These are phyloP conservation scores for Neodon shergylaensis DNA, from an alignment of 2,113 vertebrate species.

Conservation along the genomic window DNA sequence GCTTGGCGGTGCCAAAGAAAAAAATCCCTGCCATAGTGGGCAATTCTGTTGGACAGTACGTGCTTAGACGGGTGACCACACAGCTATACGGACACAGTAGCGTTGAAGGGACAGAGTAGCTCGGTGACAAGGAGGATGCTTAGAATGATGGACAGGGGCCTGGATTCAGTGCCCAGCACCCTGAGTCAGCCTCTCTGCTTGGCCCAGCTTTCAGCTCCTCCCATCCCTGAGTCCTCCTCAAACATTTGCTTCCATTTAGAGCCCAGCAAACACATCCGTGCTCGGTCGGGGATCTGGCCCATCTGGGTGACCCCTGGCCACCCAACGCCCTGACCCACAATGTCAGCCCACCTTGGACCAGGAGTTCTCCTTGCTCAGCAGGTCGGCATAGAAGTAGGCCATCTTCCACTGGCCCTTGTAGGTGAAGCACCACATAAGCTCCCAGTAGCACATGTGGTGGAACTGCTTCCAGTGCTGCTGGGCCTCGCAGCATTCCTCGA, in stretches of 20 bases:
- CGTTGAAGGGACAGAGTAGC: background rate
- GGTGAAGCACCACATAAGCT: conserved; percentile 99
- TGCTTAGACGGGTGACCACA: background rate
- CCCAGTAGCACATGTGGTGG: conserved; percentile 99
- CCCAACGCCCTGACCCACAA: accelerated
- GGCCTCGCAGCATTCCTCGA: conserved; percentile 96
- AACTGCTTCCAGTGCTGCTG: conserved; percentile 99
- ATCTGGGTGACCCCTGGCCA: background rate
- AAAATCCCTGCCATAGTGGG: background rate
- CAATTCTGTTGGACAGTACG: background rate
- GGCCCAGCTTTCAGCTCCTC: background rate
- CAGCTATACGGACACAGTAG: background rate
- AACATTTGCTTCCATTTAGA: background rate
- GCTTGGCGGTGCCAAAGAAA: accelerated
- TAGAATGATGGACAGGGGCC: background rate
- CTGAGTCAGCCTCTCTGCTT: background rate
- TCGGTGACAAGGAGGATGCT: background rate
- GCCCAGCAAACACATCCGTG: background rate
- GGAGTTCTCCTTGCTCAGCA: conserved; percentile 96
- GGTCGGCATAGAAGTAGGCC: conserved; percentile 98
- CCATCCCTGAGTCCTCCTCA: background rate
- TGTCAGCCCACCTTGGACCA: conserved; percentile 94
- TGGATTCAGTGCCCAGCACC: background rate
- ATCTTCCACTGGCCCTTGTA: conserved; percentile 98
- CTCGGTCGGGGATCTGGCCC: background rate